Evolutionary conservation across 2,113 vertebrate genomes (phyloP).

Genomic region (Patagioenas fasciata): DNA sequence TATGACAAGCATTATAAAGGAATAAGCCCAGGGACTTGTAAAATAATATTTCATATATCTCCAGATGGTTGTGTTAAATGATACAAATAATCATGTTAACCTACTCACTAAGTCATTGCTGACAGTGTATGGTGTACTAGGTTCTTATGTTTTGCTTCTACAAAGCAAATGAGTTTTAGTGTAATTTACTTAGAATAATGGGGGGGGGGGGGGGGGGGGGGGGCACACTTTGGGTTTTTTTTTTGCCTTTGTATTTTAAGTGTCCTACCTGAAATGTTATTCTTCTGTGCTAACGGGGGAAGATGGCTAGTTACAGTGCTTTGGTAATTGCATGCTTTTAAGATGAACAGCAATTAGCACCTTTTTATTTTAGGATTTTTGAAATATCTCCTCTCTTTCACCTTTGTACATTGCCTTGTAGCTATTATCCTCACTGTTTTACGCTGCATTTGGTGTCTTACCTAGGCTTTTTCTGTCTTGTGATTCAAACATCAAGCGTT

Average conservation of each 20-base stretch:
- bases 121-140: neutral
- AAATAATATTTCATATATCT: neutral
- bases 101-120: neutral
- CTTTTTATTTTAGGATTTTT: slow-evolving; percentile 53
- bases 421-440: slow-evolving; percentile 34
- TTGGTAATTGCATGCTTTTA: slow-evolving; percentile 62
- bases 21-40: neutral
- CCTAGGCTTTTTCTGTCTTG: slow-evolving; percentile 7
- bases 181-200: neutral
- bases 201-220: too few species aligned
- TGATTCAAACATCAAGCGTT: slow-evolving; percentile 30
- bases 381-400: slow-evolving; percentile 64
- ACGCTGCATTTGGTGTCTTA: slow-evolving; percentile 27
- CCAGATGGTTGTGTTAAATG: neutral
- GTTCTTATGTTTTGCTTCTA: neutral
- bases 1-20: neutral
- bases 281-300: neutral
- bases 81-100: neutral
- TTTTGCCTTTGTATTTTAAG: slow-evolving; percentile 15
- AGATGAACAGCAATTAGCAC: slow-evolving; percentile 68
- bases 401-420: slow-evolving; percentile 53
- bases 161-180: neutral
- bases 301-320: slow-evolving; percentile 46
- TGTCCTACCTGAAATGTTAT: neutral
- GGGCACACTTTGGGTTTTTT: neutral